Evolutionary conservation across 2,113 vertebrate species (phyloP).

Genomic region (Urocynchramus pylzowi): DNA sequence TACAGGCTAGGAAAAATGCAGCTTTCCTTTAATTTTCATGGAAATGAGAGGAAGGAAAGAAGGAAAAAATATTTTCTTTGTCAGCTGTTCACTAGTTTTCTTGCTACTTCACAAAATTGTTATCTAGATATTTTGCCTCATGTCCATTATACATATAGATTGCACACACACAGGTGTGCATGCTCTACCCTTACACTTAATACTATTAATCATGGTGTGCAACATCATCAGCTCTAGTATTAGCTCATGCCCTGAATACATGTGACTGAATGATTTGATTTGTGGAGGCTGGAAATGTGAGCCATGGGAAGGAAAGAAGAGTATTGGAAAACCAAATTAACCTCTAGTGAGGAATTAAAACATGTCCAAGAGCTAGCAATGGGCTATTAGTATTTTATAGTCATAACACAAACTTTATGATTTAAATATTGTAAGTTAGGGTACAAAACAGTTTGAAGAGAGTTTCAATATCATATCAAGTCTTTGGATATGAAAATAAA

Average conservation of each 20-base stretch:
- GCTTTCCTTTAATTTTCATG: background rate
- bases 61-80: background rate
- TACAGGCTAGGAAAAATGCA: background rate
- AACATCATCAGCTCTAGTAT: background rate
- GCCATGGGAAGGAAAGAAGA: background rate
- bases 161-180: accelerated
- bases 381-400: background rate
- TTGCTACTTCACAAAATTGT: background rate
- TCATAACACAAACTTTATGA: background rate
- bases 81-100: background rate
- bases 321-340: background rate
- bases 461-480: background rate
- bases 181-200: background rate
- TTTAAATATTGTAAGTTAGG: background rate
- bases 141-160: background rate
- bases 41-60: background rate
- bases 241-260: background rate
- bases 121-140: background rate
- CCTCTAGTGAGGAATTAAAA: background rate
- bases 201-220: background rate
- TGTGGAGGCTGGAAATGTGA: background rate
- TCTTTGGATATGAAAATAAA: background rate
- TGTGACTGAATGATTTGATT: background rate
- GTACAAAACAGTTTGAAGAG: background rate
- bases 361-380: background rate